Evolutionary conservation across 2,797 vertebrate species (phyloP).

Genomic region (Corythornis leucogaster): DNA sequence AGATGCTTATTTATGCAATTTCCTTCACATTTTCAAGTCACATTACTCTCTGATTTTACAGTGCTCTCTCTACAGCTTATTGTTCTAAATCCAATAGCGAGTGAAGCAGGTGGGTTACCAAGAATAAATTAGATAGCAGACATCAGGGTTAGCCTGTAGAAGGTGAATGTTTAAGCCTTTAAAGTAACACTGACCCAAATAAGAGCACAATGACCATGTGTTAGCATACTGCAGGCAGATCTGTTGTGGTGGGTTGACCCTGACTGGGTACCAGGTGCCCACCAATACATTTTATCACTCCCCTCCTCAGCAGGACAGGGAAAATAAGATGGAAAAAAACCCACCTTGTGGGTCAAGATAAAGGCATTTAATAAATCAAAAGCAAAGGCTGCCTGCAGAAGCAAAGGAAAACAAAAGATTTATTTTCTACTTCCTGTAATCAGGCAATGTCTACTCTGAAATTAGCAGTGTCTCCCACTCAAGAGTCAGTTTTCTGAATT

Average conservation of each 20-base stretch:
- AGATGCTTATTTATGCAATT: conserved; percentile 1
- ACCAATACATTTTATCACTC: neutral
- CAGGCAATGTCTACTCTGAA: neutral
- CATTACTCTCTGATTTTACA: neutral
- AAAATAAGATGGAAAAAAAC: neutral
- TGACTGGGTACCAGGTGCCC: neutral
- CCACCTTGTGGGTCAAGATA: neutral
- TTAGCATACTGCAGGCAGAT: neutral
- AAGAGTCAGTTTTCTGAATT: neutral
- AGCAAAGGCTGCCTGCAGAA: accelerated
- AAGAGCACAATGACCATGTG: neutral
- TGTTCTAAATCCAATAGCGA: neutral
- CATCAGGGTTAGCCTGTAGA: neutral
- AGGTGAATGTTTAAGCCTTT: neutral
- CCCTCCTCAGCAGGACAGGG: neutral
- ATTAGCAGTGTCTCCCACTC: neutral
- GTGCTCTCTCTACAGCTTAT: neutral
- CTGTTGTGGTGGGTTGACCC: neutral
- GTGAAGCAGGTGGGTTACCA: neutral
- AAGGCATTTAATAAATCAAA: neutral
- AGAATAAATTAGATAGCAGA: neutral
- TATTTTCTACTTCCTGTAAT: neutral
- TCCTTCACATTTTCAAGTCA: neutral
- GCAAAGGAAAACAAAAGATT: neutral
- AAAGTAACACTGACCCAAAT: neutral